phyloP scores from a whole-genome alignment of 1,140 invertebrate species.

The Streblospio benedicti region DNA sequence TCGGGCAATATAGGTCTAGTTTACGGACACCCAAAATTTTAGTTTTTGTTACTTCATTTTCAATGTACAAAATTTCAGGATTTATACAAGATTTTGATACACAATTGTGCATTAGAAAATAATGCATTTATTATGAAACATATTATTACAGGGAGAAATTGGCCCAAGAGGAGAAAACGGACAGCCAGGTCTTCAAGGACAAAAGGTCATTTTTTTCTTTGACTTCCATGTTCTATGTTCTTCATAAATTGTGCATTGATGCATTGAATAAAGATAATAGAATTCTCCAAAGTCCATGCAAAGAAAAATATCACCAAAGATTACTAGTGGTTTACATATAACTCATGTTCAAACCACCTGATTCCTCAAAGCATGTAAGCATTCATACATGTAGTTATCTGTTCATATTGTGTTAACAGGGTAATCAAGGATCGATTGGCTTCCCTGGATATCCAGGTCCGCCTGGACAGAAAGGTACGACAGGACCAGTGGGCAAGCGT shows the following conservation, averaged over 20 bases:
- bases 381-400: no score
- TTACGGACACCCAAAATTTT: background rate
- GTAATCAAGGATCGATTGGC: slow-evolving; percentile 59
- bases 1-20: slow-evolving; percentile 5
- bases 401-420: no score
- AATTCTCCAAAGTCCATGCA: no score
- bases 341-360: no score
- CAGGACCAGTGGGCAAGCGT: slow-evolving; percentile 1
- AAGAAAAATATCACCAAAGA: no score
- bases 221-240: background rate
- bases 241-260: no score
- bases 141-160: slow-evolving; percentile 1
- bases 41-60: background rate
- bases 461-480: slow-evolving; percentile 39
- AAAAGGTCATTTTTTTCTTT: slow-evolving; percentile 11
- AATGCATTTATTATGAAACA: background rate
- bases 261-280: no score
- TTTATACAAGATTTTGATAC: background rate
- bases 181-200: slow-evolving; percentile 13
- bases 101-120: no score
- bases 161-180: slow-evolving; percentile 14
- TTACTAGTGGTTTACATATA: no score
- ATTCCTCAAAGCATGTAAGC: no score
- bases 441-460: slow-evolving; percentile 67
- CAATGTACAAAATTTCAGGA: background rate